Conservation (phyloP, 2,797 vertebrate genomes). For the Phyllotis vaccarum region DNA sequence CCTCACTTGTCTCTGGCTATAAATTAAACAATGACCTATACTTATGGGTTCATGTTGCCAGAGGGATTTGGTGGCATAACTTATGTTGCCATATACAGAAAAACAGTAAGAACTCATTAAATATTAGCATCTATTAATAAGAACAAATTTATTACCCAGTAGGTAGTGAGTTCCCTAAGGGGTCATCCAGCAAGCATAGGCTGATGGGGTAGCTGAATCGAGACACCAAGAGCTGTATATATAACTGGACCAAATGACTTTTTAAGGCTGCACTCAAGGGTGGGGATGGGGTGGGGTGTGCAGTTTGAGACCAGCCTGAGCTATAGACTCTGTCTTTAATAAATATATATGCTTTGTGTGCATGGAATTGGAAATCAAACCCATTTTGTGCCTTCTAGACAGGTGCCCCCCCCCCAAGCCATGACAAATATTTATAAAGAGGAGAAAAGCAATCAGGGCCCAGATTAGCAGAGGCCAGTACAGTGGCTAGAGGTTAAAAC, state of each 20-base stretch:
- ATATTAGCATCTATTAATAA: constrained; percentile 19
- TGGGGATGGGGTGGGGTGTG: background rate
- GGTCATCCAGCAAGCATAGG: background rate
- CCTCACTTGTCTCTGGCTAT: background rate
- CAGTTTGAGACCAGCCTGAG: background rate
- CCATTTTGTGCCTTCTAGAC: background rate
- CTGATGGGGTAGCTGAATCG: background rate
- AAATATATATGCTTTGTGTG: background rate
- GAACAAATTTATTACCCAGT: background rate
- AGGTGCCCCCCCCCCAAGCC: background rate
- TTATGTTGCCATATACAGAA: background rate
- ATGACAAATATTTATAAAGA: background rate
- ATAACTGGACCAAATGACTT: background rate
- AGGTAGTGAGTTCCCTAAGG: background rate
- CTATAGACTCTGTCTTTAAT: background rate
- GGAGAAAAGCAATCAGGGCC: background rate
- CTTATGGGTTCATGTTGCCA: background rate
- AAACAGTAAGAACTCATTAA: background rate
- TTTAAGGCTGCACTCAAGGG: background rate
- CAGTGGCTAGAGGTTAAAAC: background rate
- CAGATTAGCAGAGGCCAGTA: background rate
- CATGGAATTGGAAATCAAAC: background rate
- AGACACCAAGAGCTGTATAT: background rate
- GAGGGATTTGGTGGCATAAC: background rate
- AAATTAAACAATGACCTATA: background rate